Evolutionary conservation across 2,888 invertebrate species (phyloP).

Genomic region (Meiosimyza platycephala): DNA sequence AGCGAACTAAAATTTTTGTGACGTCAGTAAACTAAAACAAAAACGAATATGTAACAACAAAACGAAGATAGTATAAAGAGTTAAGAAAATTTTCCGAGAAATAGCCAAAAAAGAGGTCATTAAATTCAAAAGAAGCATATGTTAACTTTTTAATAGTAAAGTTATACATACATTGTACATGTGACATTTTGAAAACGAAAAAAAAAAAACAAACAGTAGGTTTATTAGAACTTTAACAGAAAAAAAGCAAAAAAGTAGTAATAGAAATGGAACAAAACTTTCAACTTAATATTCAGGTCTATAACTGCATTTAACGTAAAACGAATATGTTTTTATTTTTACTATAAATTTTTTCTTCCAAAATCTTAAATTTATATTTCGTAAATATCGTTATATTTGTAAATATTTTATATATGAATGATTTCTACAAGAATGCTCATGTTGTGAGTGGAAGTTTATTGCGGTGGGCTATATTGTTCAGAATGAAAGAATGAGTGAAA

Average conservation of each 20-base stretch:
- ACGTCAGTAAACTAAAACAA: constrained; percentile 63
- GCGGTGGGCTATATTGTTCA: too few relatives aligned
- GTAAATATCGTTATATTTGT: constrained; percentile 3
- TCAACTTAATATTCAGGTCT: constrained; percentile 57
- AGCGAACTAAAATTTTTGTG: constrained; percentile 63
- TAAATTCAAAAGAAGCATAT: constrained; percentile 32
- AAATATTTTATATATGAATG: constrained; percentile 6
- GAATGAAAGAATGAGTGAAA: too few relatives aligned
- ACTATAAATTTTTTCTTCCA: neutral
- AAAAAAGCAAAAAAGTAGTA: constrained; percentile 30
- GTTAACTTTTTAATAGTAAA: constrained; percentile 36
- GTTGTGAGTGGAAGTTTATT: too few relatives aligned
- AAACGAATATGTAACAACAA: constrained; percentile 40
- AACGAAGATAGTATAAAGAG: neutral
- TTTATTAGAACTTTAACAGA: constrained; percentile 6
- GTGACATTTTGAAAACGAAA: constrained; percentile 20
- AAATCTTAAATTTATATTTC: too few relatives aligned
- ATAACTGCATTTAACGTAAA: constrained; percentile 59
- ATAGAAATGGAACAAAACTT: constrained; percentile 34
- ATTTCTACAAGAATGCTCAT: neutral
- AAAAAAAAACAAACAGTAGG: constrained; percentile 32
- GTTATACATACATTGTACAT: constrained; percentile 18
- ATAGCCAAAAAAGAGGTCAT: constrained; percentile 38
- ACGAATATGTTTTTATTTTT: constrained; percentile 10
- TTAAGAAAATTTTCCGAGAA: constrained; percentile 14